Evolutionary conservation across 2,888 invertebrate genomes (phyloP).

Genomic region (Lasioglossum leucozonium): DNA sequence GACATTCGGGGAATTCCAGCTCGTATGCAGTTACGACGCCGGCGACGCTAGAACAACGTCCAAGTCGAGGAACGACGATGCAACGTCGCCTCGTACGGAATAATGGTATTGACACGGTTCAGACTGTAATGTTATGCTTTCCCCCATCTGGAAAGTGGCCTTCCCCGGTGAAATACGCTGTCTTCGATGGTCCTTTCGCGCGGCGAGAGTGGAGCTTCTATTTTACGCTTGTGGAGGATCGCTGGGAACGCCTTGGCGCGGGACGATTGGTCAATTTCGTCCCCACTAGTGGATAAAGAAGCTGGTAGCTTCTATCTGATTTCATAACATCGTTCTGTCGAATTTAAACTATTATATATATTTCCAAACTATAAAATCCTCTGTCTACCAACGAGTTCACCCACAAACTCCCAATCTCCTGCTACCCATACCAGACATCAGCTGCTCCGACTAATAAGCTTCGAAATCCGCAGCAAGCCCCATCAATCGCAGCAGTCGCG

Average conservation of each 20-base stretch:
- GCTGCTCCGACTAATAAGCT: neutral
- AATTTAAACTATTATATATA: no score
- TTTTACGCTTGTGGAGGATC: neutral
- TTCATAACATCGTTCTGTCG: neutral
- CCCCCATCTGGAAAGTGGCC: slow-evolving; percentile 3
- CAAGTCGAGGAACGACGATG: neutral
- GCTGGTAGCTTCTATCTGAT: neutral
- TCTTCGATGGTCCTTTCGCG: neutral
- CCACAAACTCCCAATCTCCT: neutral
- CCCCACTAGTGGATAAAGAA: neutral
- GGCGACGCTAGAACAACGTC: neutral
- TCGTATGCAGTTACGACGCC: slow-evolving; percentile 39
- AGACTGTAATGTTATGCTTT: slow-evolving; percentile 45
- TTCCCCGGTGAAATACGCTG: neutral
- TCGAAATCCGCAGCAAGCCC: neutral
- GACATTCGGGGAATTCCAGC: slow-evolving; percentile 24
- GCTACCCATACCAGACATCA: neutral
- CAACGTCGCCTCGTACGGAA: neutral
- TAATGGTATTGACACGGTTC: slow-evolving; percentile 18
- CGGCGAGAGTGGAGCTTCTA: neutral
- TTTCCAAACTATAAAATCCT: no score
- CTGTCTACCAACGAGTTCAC: neutral
- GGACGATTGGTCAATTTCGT: neutral
- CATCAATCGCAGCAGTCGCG: neutral
- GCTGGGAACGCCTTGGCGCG: neutral